Percentiles rank a stretch among this genome's conserved stretches.
Evolutionary conservation across 2,797 vertebrate species (phyloP).

Genomic region (Myotis myotis): DNA sequence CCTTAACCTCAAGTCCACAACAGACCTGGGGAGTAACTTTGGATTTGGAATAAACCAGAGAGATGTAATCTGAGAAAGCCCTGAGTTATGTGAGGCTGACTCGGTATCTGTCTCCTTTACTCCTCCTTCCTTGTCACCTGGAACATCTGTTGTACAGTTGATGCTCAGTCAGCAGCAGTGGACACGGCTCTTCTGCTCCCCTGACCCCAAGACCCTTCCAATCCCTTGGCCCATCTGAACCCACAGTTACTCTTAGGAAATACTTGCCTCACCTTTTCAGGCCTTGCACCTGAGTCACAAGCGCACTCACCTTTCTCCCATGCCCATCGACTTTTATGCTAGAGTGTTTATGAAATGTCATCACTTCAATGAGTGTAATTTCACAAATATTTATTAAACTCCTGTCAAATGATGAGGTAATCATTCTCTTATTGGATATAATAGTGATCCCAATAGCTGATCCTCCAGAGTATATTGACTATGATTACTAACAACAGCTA

Average conservation of each 20-base stretch:
- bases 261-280: not conserved
- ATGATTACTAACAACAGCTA: conserved; percentile 28
- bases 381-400: not conserved
- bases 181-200: not conserved
- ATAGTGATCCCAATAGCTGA: not conserved
- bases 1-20: not conserved
- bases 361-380: not conserved
- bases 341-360: not conserved
- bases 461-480: not conserved
- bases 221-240: not conserved
- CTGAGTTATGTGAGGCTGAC: not conserved
- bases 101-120: not conserved
- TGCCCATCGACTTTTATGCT: not conserved
- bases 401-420: not conserved
- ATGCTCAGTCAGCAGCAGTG: not conserved
- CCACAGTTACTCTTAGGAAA: not conserved
- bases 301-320: not conserved
- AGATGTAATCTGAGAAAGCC: not conserved
- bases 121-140: not conserved
- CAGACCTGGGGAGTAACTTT: not conserved
- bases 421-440: not conserved
- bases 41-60: not conserved
- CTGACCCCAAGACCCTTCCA: not conserved
- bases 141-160: not conserved
- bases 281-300: not conserved